Conservation (phyloP, 1,140 invertebrate species). For the Dufourea novaeangliae region DNA sequence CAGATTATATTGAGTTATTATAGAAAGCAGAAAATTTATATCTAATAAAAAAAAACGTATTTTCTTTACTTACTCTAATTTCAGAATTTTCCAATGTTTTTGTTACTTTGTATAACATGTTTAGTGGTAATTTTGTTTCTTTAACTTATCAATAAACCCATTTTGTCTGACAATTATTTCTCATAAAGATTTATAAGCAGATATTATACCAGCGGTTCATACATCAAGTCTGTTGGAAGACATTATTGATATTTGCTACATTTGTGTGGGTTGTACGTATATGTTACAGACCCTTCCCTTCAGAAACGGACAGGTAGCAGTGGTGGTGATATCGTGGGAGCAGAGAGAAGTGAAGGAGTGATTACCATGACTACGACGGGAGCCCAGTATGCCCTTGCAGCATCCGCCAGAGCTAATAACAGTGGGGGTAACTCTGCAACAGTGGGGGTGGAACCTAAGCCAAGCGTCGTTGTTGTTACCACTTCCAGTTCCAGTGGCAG, state of each 20-base stretch:
- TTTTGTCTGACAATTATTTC: background rate
- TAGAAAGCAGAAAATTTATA: background rate
- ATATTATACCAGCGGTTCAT: background rate
- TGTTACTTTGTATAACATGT: background rate
- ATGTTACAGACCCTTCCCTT: conserved; percentile 73
- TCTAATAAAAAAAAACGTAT: background rate
- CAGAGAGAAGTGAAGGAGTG: conserved; percentile 76
- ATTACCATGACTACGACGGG: conserved; percentile 82
- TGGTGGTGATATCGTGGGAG: conserved; percentile 71
- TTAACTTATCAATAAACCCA: background rate
- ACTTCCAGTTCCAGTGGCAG: conserved; percentile 78
- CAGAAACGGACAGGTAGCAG: conserved; percentile 71
- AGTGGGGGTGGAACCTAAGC: conserved; percentile 78
- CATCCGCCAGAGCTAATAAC: conserved; percentile 77
- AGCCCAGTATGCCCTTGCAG: conserved; percentile 80
- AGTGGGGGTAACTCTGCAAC: conserved; percentile 73
- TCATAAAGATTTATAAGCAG: background rate
- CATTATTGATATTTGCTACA: conserved; percentile 72
- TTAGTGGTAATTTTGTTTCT: background rate
- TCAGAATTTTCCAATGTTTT: background rate
- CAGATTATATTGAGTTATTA: background rate
- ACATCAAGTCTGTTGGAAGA: conserved; percentile 37
- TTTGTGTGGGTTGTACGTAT: conserved; percentile 40
- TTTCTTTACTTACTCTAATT: too few species aligned
- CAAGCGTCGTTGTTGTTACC: conserved; percentile 79